Evolutionary conservation across 2,113 vertebrate genomes (phyloP), one percentile per base, ranked within the genome.

Genomic region (Lepus timidus): DNA sequence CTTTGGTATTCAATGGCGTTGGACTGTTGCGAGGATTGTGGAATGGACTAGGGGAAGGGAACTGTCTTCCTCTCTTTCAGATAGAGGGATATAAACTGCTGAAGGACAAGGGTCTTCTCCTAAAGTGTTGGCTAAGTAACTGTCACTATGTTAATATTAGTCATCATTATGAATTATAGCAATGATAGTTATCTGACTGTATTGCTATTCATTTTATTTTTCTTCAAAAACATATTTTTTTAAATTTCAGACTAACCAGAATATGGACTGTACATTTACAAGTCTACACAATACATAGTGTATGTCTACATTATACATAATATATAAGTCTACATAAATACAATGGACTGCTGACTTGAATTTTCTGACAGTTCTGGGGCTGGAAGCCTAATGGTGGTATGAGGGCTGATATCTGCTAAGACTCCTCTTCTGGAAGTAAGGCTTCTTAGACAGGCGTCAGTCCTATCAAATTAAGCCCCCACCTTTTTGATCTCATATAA

Each of bases 221-320:
- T 78, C 75, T 89, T 3, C 27, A 58, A 58, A 74, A 74, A 49
- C 39, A 64, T 58, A 78, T 92, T 73, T 1, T 1, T 83, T 88
- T 88, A 79, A 94, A 49, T n/a, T 91, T 64, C 10, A 79, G 16
- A 27, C n/a, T 36, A 88, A 88, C 16, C 33, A 44, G 78, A 93
- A 86, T 64, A 25, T 95, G 55, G 10, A 44, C 6, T 49, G 7
- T 0, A 16, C 11, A n/a, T 68, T 1, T 85, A 25, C 79, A 62
- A 58, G 12, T 79, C 39, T 58, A 6, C 25, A 39, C 5, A 39
- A 39, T 39, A 39, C 39, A 39, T 39, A 39, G 39, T 39, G 39
- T 39, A 39, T 39, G 39, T 39, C 39, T 39, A 39, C 39, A 39
- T 39, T 5, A 39, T 39, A 39, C 39, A 39, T 39, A 39, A 39